Conservation (phyloP, 2,113 vertebrate species). For the Gobio gobio region DNA sequence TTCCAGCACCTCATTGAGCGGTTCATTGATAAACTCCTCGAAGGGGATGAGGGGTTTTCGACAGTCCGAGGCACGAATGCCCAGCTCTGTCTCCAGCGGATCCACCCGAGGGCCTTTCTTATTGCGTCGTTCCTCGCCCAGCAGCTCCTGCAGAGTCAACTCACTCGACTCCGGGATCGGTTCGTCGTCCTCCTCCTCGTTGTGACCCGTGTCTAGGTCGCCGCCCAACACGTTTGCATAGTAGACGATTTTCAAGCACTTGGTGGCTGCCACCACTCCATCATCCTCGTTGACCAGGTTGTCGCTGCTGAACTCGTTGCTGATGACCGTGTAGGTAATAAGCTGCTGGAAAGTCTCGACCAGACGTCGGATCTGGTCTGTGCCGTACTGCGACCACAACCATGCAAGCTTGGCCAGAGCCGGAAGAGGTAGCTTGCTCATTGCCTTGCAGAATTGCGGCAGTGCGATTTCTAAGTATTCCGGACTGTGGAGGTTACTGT, state of each 20-base stretch:
- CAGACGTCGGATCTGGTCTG: constrained; percentile 88
- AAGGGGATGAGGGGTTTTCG: constrained; percentile 90
- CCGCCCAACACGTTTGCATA: constrained; percentile 94
- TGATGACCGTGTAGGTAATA: constrained; percentile 97
- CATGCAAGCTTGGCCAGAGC: constrained; percentile 88
- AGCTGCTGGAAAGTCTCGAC: constrained; percentile 99
- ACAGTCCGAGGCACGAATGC: constrained; percentile 89
- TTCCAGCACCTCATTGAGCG: constrained; percentile 96
- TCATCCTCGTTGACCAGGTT: constrained; percentile 96
- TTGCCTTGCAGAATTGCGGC: constrained; percentile 96
- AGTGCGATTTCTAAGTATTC: constrained; percentile 96
- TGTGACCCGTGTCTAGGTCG: constrained; percentile 88
- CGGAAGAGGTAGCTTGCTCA: constrained; percentile 92
- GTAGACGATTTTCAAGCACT: constrained; percentile 97
- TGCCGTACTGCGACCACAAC: constrained; percentile 88
- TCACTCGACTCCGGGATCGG: constrained; percentile 89
- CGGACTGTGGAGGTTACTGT: constrained; percentile 95
- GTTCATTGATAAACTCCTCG: constrained; percentile 97
- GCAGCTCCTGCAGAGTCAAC: constrained; percentile 90
- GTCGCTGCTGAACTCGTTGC: constrained; percentile 90
- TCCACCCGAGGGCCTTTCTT: constrained; percentile 92
- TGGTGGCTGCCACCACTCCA: constrained; percentile 92
- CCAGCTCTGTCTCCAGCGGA: constrained; percentile 91
- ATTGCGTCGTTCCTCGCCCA: constrained; percentile 93
- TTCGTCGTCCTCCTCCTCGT: constrained; percentile 94